Evolutionary conservation across 2,797 vertebrate species (phyloP).

Genomic region (Apogon hyalosoma): DNA sequence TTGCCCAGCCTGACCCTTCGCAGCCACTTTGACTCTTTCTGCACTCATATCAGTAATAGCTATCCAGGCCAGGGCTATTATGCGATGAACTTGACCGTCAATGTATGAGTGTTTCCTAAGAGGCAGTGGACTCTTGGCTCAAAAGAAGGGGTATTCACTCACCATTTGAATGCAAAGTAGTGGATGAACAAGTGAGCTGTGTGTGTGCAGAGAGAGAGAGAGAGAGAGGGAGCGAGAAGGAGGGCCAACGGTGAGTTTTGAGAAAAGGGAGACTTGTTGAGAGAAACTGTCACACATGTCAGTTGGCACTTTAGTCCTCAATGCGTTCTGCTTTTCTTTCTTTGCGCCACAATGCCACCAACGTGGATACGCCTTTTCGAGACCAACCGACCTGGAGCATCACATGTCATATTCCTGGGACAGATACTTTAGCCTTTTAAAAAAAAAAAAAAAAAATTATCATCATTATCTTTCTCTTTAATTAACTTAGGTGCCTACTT

Average conservation of each 20-base stretch:
- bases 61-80: constrained; percentile 17
- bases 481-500: constrained; percentile 69
- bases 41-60: constrained; percentile 8
- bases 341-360: constrained; percentile 58
- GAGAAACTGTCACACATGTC: constrained; percentile 78
- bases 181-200: constrained; percentile 83
- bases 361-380: constrained; percentile 43
- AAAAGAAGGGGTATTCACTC: constrained; percentile 81
- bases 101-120: constrained; percentile 54
- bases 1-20: not conserved
- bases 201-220: constrained; percentile 65
- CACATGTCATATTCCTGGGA: constrained; percentile 43
- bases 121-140: constrained; percentile 68
- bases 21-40: not conserved
- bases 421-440: constrained; percentile 35
- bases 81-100: constrained; percentile 59
- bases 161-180: constrained; percentile 88
- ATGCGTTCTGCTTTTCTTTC: constrained; percentile 42
- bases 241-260: constrained; percentile 74
- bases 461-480: not conserved
- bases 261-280: constrained; percentile 76
- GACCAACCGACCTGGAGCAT: constrained; percentile 34
- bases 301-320: constrained; percentile 53
- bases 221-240: constrained; percentile 50
- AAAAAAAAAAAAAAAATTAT: too few relatives aligned